These are phyloP conservation scores for Protomyctophum bolini DNA, from an alignment of 2,113 vertebrate species.

Conservation along the genomic window DNA sequence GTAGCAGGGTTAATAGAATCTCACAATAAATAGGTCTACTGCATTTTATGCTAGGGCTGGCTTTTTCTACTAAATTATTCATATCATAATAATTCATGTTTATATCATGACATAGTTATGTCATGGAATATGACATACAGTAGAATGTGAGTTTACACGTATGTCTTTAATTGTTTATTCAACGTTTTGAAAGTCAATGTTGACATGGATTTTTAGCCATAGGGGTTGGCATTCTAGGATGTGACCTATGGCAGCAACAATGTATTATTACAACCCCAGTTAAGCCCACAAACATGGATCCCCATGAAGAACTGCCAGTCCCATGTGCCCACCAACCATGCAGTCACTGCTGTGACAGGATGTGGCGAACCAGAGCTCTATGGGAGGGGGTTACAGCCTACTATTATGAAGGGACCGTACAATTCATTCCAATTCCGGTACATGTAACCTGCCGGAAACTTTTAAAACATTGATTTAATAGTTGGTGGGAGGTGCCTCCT, in stretches of 20 bases:
- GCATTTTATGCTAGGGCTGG: too few relatives aligned
- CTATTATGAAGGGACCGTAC: background rate
- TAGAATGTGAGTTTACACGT: too few relatives aligned
- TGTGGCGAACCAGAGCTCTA: background rate
- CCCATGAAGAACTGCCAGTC: constrained; percentile 34
- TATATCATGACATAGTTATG: too few relatives aligned
- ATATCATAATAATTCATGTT: too few relatives aligned
- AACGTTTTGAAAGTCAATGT: too few relatives aligned
- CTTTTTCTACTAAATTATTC: too few relatives aligned
- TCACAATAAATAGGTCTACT: background rate
- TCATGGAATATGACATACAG: too few relatives aligned
- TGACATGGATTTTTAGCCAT: too few relatives aligned
- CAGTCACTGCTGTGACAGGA: constrained; percentile 36
- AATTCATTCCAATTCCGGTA: background rate
- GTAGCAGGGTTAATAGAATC: background rate
- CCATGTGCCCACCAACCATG: constrained; percentile 40
- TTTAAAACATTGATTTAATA: background rate
- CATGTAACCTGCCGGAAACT: too few relatives aligned
- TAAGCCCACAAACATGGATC: constrained; percentile 20
- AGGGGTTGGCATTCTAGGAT: background rate
- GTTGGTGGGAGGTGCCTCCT: background rate
- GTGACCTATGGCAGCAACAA: background rate
- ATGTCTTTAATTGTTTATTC: too few relatives aligned
- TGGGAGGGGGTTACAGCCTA: constrained; percentile 13
- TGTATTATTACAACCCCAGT: constrained; percentile 46